A percentile compares a stretch with the other conserved stretches of the same genome.
These are phyloP conservation scores for Nyctibius bracteatus DNA, from an alignment of 2,113 vertebrate genomes.

Conservation along the genomic window DNA sequence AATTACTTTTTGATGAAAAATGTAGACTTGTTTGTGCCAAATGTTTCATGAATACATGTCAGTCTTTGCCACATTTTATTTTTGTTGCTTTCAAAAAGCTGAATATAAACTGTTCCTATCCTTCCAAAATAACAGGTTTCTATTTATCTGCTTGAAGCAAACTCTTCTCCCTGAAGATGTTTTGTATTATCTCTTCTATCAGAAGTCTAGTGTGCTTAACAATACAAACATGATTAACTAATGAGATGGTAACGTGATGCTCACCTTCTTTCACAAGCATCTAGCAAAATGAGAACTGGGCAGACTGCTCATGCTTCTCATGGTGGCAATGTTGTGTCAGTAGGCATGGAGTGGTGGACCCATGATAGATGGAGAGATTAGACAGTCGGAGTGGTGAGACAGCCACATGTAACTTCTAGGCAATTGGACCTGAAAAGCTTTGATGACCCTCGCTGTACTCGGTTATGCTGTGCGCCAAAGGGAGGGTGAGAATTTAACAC, in stretches of 20 bases:
- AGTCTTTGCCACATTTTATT: neutral
- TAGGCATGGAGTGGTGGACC: neutral
- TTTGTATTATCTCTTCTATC: neutral
- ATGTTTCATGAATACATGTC: neutral
- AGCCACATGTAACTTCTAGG: neutral
- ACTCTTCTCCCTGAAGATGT: neutral
- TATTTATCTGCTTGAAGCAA: neutral
- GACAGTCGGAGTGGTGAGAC: neutral
- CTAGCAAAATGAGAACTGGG: neutral
- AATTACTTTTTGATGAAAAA: conserved; percentile 1
- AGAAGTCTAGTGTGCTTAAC: neutral
- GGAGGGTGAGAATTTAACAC: neutral
- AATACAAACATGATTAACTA: neutral
- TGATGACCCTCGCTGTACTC: neutral
- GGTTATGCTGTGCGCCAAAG: neutral
- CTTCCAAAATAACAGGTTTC: neutral
- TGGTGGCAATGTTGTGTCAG: neutral
- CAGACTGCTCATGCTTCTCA: neutral
- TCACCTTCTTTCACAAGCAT: neutral
- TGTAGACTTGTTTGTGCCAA: neutral
- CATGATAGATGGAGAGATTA: neutral
- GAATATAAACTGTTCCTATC: neutral
- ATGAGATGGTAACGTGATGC: neutral
- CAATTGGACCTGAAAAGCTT: neutral
- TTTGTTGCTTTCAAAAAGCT: neutral